These are phyloP conservation scores for Brenthis daphne DNA, from an alignment of 2,888 invertebrate species.

Conservation along the genomic window DNA sequence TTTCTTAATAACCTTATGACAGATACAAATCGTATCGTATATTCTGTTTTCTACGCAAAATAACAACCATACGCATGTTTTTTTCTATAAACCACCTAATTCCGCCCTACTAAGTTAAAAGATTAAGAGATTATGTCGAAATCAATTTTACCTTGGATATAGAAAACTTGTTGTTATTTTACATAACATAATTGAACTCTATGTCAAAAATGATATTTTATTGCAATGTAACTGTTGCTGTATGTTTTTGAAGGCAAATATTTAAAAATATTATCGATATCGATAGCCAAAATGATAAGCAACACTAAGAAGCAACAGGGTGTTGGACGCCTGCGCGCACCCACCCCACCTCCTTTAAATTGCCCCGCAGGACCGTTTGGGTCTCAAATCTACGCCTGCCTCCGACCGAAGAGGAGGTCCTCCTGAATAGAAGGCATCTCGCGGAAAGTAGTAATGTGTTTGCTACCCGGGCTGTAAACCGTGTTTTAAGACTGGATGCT, in stretches of 20 bases:
- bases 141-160: too few species aligned
- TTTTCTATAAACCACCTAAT: too few species aligned
- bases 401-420: conserved; percentile 54
- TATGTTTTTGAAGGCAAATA: background rate
- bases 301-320: conserved; percentile 77
- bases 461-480: conserved; percentile 47
- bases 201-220: too few species aligned
- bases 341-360: conserved; percentile 64
- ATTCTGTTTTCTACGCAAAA: too few species aligned
- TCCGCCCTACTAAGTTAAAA: too few species aligned
- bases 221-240: too few species aligned
- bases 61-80: too few species aligned
- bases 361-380: conserved; percentile 55
- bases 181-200: too few species aligned
- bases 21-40: too few species aligned
- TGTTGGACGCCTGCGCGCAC: conserved; percentile 79
- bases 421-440: conserved; percentile 14
- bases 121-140: too few species aligned
- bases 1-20: too few species aligned
- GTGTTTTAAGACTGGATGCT: conserved; percentile 52
- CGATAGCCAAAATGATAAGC: conserved; percentile 48
- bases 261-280: conserved; percentile 39
- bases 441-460: conserved; percentile 55
- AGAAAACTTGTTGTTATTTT: too few species aligned
- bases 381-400: conserved; percentile 65